Base-by-base conservation (phyloP, 64 coral and sea anemone species). In the Cladopsammia gracilis region DNA sequence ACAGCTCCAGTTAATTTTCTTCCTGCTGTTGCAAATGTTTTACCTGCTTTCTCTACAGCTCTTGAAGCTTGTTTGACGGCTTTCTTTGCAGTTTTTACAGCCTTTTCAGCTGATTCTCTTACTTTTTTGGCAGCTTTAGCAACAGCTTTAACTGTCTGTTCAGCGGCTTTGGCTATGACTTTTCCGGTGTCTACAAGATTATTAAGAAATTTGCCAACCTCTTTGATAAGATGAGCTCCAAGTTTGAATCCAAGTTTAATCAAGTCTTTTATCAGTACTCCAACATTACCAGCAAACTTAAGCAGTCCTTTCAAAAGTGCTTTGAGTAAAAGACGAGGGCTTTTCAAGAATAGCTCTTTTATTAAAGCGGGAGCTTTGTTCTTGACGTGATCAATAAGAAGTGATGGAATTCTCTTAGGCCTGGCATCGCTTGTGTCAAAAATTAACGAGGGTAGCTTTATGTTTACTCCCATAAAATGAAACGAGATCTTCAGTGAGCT, bases 251-350 rank as follows among this genome's bases (percentile, higher is more conserved):
- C 93, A 2, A 51, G 62, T 13, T 79, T 58, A 10, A 95, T 15
- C 12, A 95, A 49, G 48, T 95, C 87, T 68, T 90, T 90, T 20
- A 76, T 22, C 58, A 90, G 34, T 52, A 70, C 65, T 25, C 58
- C 87, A 60, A 69, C 79, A 11, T 95, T 62, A 45, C 71, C 83
- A 59, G 58, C 87, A 68, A 95, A 64, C 45, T 95, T 89, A 2
- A 90, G 16, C 43, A 95, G 20, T 85, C 87, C 93, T 12, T 95
- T 77, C 47, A 90, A 26, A 84, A 95, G 8, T 76, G 93, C 93
- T 69, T 89, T 84, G 7, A 95, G 54, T 78, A 90, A 73, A 48
- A 48, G 64, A 83, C 13, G 45, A 68, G 86, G 87, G 73, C 85
- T 44, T 4, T 20, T 58, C 48, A 59, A 22, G 82, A 95, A 85